A percentile compares a stretch with the other conserved stretches of the same genome.
phyloP scores from a whole-genome alignment of 2,797 vertebrate genomes.

The Pachyuromys duprasi region DNA sequence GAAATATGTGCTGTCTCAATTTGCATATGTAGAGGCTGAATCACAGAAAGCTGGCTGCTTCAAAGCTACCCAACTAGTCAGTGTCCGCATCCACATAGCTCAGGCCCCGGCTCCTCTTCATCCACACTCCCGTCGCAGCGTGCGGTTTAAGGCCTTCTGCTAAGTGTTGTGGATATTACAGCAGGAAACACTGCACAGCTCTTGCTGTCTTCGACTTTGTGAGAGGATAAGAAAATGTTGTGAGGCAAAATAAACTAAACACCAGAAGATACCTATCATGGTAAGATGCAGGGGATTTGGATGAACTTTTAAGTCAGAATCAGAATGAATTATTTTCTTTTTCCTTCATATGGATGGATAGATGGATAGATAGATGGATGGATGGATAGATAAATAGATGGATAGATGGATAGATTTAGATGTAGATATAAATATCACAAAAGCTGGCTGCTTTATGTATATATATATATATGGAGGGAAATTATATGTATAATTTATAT shows the following conservation, averaged over 20 bases:
- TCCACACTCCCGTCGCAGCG: neutral
- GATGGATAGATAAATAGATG: no score
- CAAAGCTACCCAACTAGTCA: neutral
- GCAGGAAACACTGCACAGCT: neutral
- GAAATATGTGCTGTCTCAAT: neutral
- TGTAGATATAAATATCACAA: no score
- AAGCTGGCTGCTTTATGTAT: neutral
- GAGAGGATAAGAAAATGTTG: neutral
- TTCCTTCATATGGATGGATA: neutral
- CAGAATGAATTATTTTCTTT: neutral
- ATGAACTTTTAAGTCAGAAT: neutral
- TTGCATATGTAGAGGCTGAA: conserved; percentile 35
- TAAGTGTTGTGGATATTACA: neutral
- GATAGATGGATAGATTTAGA: no score
- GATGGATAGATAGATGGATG: neutral
- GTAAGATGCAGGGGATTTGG: neutral
- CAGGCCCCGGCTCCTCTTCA: neutral
- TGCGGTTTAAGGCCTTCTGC: neutral
- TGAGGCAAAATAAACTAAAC: neutral
- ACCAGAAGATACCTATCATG: neutral
- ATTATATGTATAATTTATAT: neutral
- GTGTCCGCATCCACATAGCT: neutral
- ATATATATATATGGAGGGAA: no score
- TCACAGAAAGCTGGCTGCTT: neutral
- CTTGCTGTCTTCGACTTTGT: neutral